Percentiles rank a stretch among this genome's conserved stretches.
Evolutionary conservation across 1,140 invertebrate species (phyloP).

Genomic region (Apis dorsata): DNA sequence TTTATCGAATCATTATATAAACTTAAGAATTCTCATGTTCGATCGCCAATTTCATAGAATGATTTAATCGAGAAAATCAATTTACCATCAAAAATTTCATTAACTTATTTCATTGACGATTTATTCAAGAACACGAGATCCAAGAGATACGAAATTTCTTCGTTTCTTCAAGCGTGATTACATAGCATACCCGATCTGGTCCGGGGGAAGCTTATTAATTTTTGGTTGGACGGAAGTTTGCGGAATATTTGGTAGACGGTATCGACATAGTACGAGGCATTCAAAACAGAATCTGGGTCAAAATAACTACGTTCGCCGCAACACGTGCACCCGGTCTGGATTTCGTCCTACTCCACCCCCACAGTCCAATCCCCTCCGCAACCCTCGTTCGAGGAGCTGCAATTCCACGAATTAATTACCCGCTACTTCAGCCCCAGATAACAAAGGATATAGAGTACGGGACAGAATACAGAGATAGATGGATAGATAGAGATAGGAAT

Average conservation of each 20-base stretch:
- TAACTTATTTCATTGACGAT: background rate
- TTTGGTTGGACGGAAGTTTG: background rate
- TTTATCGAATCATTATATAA: too few species aligned
- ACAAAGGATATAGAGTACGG: conserved; percentile 39
- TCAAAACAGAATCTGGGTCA: conserved; percentile 44
- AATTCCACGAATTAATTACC: conserved; percentile 49
- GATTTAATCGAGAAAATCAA: too few species aligned
- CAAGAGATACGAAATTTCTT: background rate
- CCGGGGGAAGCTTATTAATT: conserved; percentile 14
- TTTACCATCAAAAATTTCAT: background rate
- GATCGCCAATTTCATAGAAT: too few species aligned
- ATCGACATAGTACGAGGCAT: conserved; percentile 16
- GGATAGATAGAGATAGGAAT: background rate
- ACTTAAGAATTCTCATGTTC: too few species aligned
- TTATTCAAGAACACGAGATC: background rate
- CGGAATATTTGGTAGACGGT: conserved; percentile 8
- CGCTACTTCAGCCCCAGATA: conserved; percentile 29
- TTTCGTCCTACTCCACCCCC: background rate
- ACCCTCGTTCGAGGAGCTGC: conserved; percentile 30
- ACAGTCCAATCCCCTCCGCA: background rate
- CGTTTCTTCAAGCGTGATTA: background rate
- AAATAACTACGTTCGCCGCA: conserved; percentile 38
- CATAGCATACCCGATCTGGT: background rate
- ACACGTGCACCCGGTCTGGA: conserved; percentile 33
- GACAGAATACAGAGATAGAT: too few species aligned